phyloP scores from a whole-genome alignment of 2,113 vertebrate genomes.

The Columbina picui region DNA sequence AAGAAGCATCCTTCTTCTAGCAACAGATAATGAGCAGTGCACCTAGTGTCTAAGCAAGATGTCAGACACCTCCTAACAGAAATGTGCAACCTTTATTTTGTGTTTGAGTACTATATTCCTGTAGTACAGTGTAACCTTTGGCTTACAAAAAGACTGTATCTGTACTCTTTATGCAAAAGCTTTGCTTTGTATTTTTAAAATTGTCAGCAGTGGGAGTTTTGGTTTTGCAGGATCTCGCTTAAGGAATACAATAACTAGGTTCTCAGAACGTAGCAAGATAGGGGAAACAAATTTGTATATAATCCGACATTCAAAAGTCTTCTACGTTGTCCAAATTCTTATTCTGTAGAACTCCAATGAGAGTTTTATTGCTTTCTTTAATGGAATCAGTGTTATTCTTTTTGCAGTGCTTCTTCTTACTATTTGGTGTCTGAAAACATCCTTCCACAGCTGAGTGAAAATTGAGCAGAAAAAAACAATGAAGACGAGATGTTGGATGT shows the following conservation, averaged over 20 bases:
- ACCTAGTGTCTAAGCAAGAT: not conserved
- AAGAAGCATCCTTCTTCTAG: not conserved
- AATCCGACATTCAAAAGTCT: not conserved
- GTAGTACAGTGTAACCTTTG: not conserved
- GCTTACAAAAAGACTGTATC: not conserved
- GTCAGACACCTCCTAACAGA: not conserved
- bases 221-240: not conserved
- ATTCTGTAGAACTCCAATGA: not conserved
- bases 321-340: not conserved
- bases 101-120: not conserved
- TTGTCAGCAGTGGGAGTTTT: not conserved
- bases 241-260: not conserved
- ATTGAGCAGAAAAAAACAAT: not conserved
- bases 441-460: not conserved
- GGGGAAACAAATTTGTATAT: not conserved
- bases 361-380: not conserved
- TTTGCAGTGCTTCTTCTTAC: not conserved
- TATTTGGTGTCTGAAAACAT: conserved; percentile 10
- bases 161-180: not conserved
- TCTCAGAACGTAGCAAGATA: not conserved
- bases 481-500: not conserved
- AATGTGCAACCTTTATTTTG: not conserved
- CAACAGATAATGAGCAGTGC: not conserved
- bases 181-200: conserved; percentile 33
- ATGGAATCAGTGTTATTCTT: not conserved